phyloP scores from a whole-genome alignment of 2,797 vertebrate species.

The Cossypha niveicapilla region DNA sequence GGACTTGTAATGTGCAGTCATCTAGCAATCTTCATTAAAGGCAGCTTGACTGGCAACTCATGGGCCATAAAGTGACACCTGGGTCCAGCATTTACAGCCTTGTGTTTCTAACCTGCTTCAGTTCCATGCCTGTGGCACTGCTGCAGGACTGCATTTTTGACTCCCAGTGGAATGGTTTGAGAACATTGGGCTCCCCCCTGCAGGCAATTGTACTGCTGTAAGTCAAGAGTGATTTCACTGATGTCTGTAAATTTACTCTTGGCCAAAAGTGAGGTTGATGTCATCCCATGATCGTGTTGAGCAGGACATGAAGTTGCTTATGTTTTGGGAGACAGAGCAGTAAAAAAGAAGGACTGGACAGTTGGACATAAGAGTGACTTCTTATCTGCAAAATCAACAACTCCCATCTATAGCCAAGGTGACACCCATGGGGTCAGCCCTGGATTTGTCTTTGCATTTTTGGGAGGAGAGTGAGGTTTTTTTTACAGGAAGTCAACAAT shows the following conservation, averaged over 20 bases:
- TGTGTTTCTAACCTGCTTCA: not conserved
- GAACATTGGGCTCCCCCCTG: not conserved
- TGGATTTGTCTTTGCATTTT: not conserved
- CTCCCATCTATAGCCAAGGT: not conserved
- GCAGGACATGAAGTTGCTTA: not conserved
- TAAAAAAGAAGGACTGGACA: not conserved
- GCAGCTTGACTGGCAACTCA: not conserved
- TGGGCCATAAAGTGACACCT: not conserved
- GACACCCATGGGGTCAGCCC: not conserved
- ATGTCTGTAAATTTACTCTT: not conserved
- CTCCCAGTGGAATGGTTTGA: not conserved
- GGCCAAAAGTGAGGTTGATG: not conserved
- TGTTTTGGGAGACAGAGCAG: not conserved
- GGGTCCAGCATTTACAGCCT: not conserved
- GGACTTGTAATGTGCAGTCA: not conserved
- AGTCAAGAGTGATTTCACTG: not conserved
- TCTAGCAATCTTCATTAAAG: not conserved
- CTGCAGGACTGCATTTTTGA: not conserved
- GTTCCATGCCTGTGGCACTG: not conserved
- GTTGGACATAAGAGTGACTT: accelerated
- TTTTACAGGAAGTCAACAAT: not conserved
- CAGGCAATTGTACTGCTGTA: not conserved
- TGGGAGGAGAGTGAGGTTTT: not conserved
- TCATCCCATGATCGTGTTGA: accelerated
- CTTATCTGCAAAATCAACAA: not conserved